phyloP scores from a whole-genome alignment of 92 coral and sea anemone species.

The Phenganax subtilis region DNA sequence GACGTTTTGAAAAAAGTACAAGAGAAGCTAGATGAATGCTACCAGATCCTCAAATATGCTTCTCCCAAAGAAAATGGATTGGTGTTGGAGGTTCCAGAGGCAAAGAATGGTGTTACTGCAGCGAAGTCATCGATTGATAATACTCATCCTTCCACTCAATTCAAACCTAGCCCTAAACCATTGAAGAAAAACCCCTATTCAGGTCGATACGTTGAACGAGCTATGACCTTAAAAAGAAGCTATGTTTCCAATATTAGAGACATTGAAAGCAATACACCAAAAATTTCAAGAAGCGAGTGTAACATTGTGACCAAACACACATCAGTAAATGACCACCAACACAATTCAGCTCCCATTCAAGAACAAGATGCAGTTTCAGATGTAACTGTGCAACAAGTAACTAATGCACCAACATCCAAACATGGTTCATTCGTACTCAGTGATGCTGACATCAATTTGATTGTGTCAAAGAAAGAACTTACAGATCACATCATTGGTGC shows the following conservation, averaged over 20 bases:
- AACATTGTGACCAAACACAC: background rate
- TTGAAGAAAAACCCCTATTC: conserved; percentile 40
- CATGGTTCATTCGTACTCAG: background rate
- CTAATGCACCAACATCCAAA: background rate
- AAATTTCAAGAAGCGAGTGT: background rate
- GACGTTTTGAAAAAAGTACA: conserved; percentile 31
- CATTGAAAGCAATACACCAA: background rate
- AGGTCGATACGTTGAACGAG: conserved; percentile 40
- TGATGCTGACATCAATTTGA: conserved; percentile 11
- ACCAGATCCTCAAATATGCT: conserved; percentile 24
- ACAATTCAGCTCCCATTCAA: too few relatives aligned
- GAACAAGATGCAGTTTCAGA: background rate
- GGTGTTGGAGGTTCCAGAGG: conserved; percentile 24
- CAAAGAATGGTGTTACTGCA: conserved; percentile 14
- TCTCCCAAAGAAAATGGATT: conserved; percentile 32
- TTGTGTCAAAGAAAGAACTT: conserved; percentile 34
- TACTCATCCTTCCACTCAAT: background rate
- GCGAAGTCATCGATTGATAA: background rate
- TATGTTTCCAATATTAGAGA: background rate
- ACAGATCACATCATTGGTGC: conserved; percentile 44
- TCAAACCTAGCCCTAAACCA: conserved; percentile 9
- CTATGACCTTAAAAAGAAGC: conserved; percentile 25
- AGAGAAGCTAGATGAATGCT: conserved; percentile 13
- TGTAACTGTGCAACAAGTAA: background rate
- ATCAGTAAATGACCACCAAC: too few relatives aligned